These are phyloP conservation scores for Nematostella vectensis DNA, from an alignment of 92 coral and sea anemone species.

Conservation along the genomic window DNA sequence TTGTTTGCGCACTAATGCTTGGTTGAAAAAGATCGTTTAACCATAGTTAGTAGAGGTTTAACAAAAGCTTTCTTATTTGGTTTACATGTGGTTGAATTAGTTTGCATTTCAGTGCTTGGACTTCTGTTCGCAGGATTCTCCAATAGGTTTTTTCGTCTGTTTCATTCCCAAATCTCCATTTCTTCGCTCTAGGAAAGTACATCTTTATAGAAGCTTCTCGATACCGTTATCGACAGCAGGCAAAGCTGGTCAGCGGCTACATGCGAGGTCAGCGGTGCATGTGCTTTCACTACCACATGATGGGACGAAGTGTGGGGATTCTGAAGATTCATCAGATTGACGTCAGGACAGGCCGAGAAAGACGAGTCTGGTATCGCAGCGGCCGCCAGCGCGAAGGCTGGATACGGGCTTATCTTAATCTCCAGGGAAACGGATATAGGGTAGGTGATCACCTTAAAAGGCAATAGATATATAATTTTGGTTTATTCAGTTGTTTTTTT, in stretches of 20 bases:
- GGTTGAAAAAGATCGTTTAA: too few relatives aligned
- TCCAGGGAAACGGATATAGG: slow-evolving; percentile 40
- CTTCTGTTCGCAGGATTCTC: too few relatives aligned
- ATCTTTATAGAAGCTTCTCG: slow-evolving; percentile 76
- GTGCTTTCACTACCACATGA: slow-evolving; percentile 81
- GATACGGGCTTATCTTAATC: slow-evolving; percentile 41
- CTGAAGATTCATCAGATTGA: slow-evolving; percentile 39
- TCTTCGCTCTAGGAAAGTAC: slow-evolving; percentile 68
- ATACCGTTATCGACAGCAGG: slow-evolving; percentile 32
- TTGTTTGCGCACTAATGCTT: too few relatives aligned
- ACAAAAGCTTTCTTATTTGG: too few relatives aligned
- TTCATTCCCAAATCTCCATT: too few relatives aligned
- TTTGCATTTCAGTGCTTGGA: too few relatives aligned
- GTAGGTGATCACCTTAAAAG: slow-evolving; percentile 29
- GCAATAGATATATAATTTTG: too few relatives aligned
- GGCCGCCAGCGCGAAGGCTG: slow-evolving; percentile 66
- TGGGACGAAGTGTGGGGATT: slow-evolving; percentile 55
- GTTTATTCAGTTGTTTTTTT: too few relatives aligned
- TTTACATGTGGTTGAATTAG: too few relatives aligned
- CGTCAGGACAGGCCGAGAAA: slow-evolving; percentile 7
- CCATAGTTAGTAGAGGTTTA: too few relatives aligned
- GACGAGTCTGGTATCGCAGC: slow-evolving; percentile 45
- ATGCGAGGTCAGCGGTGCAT: slow-evolving; percentile 70
- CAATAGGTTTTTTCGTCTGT: too few relatives aligned
- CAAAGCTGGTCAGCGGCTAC: slow-evolving; percentile 56